These are phyloP conservation scores for Liopterus haemorrhoidalis DNA, from an alignment of 2,888 invertebrate species.

Conservation along the genomic window DNA sequence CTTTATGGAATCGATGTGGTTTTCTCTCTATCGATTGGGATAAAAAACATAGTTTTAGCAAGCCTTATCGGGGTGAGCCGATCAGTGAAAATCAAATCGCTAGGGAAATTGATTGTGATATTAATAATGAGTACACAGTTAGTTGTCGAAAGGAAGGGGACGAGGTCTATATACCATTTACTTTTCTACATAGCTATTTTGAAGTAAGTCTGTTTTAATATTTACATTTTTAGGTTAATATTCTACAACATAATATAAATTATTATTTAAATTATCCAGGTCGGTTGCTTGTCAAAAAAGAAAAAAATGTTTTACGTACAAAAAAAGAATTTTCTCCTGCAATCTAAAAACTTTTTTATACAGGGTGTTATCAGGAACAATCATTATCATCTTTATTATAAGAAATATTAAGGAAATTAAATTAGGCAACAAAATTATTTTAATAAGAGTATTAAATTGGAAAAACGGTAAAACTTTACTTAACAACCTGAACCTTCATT, in stretches of 20 bases:
- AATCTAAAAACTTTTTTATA: too few species aligned
- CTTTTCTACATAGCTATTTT: slow-evolving; percentile 88
- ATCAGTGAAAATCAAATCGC: slow-evolving; percentile 45
- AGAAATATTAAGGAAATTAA: too few species aligned
- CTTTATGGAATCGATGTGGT: slow-evolving; percentile 72
- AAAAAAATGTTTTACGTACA: too few species aligned
- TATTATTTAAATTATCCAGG: background rate
- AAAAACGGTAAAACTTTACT: too few species aligned
- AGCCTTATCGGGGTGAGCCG: slow-evolving; percentile 30
- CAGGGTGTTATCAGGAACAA: too few species aligned
- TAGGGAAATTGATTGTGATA: slow-evolving; percentile 77
- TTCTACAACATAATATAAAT: background rate
- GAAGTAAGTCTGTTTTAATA: slow-evolving; percentile 58
- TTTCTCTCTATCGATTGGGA: slow-evolving; percentile 44
- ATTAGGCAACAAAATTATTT: too few species aligned
- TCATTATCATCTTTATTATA: too few species aligned
- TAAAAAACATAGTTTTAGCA: slow-evolving; percentile 30
- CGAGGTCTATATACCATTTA: slow-evolving; percentile 88
- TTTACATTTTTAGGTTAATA: too few species aligned
- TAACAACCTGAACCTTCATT: too few species aligned
- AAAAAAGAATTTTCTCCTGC: too few species aligned
- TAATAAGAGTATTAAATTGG: too few species aligned
- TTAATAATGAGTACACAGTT: slow-evolving; percentile 74
- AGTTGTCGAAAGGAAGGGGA: slow-evolving; percentile 73
- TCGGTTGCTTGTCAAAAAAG: too few species aligned